Conservation (phyloP, 2,113 vertebrate species). For the Gymnogyps californianus region DNA sequence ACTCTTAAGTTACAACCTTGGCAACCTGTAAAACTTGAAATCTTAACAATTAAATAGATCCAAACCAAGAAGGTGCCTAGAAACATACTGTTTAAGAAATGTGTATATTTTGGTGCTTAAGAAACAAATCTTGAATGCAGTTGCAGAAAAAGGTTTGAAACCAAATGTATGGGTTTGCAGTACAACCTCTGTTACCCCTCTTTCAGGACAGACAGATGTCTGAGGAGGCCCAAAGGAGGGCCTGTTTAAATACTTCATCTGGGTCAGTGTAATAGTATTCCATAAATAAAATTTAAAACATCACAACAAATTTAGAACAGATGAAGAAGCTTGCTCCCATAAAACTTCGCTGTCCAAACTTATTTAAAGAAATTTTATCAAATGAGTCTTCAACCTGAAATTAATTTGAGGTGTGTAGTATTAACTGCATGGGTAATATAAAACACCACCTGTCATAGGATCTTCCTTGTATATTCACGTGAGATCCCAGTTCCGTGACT, state of each 20-base stretch:
- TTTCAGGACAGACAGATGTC: background rate
- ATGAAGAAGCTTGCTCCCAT: background rate
- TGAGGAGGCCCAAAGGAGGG: background rate
- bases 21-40: background rate
- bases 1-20: background rate
- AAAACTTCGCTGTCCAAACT: background rate
- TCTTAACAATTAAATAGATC: background rate
- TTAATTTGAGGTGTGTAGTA: background rate
- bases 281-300: background rate
- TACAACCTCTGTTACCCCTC: background rate
- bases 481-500: background rate
- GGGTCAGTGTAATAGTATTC: background rate
- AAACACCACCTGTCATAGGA: background rate
- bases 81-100: background rate
- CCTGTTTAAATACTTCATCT: background rate
- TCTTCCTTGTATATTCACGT: background rate
- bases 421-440: background rate
- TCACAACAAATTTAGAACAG: background rate
- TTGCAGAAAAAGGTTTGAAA: background rate
- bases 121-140: background rate
- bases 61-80: background rate
- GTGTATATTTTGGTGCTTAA: background rate
- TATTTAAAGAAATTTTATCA: background rate
- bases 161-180: background rate
- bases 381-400: background rate